Evolutionary conservation across 2,113 vertebrate species (phyloP).

Genomic region (Varanus salvator): DNA sequence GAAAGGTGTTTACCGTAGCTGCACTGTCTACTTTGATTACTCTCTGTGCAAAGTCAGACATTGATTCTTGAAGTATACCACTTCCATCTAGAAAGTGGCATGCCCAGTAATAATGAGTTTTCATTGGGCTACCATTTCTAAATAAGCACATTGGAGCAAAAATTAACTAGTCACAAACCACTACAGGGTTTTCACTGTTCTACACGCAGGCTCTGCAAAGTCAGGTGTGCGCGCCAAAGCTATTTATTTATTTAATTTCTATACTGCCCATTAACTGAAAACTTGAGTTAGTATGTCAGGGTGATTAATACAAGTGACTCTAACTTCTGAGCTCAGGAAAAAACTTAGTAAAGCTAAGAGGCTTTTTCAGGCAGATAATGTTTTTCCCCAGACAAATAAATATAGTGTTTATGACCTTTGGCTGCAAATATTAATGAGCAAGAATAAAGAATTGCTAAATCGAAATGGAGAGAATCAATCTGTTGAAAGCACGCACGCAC

Average conservation of each 20-base stretch:
- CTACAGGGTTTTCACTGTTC: rapidly evolving
- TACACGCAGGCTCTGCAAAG: neutral
- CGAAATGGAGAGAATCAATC: neutral
- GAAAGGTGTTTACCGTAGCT: neutral
- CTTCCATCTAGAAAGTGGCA: neutral
- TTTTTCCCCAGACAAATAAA: neutral
- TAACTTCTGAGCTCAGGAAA: slow-evolving; percentile 14
- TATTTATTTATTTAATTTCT: neutral
- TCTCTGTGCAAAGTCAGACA: neutral
- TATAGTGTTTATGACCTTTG: rapidly evolving
- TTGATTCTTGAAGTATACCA: neutral
- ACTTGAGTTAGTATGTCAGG: neutral
- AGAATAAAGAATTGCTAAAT: slow-evolving; percentile 1
- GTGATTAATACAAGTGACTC: neutral
- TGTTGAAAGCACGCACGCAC: neutral
- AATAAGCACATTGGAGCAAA: neutral
- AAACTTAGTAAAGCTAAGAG: neutral
- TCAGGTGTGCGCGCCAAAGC: neutral
- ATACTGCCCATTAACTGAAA: neutral
- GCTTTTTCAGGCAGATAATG: neutral
- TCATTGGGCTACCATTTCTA: neutral
- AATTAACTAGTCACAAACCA: slow-evolving; percentile 25
- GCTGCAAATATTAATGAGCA: neutral
- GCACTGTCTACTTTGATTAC: slow-evolving; percentile 14
- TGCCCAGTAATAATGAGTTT: neutral